Conservation (phyloP, 2,888 invertebrate genomes). For the Drosophila nigricruria region DNA sequence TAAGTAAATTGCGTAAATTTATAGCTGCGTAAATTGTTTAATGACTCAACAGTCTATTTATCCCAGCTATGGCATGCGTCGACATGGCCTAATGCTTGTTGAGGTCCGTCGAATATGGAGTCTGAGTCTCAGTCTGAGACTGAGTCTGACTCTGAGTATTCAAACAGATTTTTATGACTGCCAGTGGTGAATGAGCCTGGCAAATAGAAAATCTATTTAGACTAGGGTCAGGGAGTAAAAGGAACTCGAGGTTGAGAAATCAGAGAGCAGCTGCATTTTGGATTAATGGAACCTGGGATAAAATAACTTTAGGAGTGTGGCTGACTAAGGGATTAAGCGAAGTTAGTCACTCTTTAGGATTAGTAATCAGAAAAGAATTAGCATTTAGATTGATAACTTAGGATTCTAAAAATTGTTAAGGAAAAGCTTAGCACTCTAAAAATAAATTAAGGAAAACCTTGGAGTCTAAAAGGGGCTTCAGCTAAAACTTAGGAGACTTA, state of each 20-base stretch:
- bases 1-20: conserved; percentile 84
- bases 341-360: too few relatives aligned
- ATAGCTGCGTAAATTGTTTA: conserved; percentile 80
- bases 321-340: too few relatives aligned
- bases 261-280: conserved; percentile 2
- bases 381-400: too few relatives aligned
- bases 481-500: too few relatives aligned
- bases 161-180: conserved; percentile 13
- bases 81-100: conserved; percentile 69
- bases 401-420: too few relatives aligned
- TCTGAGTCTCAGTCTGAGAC: neutral
- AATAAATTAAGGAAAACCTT: too few relatives aligned
- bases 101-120: conserved; percentile 33
- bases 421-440: too few relatives aligned
- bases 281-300: neutral
- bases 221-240: neutral
- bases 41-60: conserved; percentile 80
- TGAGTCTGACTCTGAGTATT: neutral
- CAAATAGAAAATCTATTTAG: neutral
- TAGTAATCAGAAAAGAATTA: too few relatives aligned
- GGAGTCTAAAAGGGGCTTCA: too few relatives aligned
- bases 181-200: neutral
- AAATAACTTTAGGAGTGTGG: too few relatives aligned
- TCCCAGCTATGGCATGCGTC: conserved; percentile 56
- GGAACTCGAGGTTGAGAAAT: neutral